Conservation (phyloP, 2,113 vertebrate species). For the Hipposideros armiger region DNA sequence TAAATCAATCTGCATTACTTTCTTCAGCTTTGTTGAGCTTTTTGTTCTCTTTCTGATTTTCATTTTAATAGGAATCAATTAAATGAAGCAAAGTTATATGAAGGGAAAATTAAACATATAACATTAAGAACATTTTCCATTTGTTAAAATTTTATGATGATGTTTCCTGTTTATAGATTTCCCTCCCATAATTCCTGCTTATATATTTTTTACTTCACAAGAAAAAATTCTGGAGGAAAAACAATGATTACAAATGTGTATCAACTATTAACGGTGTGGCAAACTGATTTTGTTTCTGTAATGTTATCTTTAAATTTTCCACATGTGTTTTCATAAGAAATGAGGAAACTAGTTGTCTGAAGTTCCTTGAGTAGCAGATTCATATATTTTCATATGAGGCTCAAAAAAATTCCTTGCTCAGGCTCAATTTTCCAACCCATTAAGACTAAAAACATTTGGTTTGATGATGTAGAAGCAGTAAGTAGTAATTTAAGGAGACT, state of each 20-base stretch:
- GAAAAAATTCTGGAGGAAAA: neutral
- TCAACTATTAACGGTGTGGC: neutral
- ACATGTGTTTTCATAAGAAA: neutral
- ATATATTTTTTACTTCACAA: neutral
- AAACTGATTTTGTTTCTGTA: slow-evolving; percentile 36
- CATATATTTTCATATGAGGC: neutral
- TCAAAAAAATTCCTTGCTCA: neutral
- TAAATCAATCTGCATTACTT: neutral
- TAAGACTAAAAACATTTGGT: neutral
- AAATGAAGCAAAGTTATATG: neutral
- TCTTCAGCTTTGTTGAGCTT: neutral
- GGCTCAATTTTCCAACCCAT: neutral
- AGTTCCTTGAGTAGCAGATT: neutral
- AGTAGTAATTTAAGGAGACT: neutral
- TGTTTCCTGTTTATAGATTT: slow-evolving; percentile 6
- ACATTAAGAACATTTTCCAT: neutral
- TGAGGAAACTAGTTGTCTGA: neutral
- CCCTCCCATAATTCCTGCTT: neutral
- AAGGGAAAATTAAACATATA: neutral
- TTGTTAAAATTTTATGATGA: slow-evolving; percentile 29
- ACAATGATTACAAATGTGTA: neutral
- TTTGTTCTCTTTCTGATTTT: neutral
- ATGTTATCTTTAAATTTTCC: slow-evolving; percentile 13
- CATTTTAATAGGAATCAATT: slow-evolving; percentile 17
- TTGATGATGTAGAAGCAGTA: neutral